Evolutionary conservation across 2,888 invertebrate species (phyloP).

Genomic region (Uropetala carovei): DNA sequence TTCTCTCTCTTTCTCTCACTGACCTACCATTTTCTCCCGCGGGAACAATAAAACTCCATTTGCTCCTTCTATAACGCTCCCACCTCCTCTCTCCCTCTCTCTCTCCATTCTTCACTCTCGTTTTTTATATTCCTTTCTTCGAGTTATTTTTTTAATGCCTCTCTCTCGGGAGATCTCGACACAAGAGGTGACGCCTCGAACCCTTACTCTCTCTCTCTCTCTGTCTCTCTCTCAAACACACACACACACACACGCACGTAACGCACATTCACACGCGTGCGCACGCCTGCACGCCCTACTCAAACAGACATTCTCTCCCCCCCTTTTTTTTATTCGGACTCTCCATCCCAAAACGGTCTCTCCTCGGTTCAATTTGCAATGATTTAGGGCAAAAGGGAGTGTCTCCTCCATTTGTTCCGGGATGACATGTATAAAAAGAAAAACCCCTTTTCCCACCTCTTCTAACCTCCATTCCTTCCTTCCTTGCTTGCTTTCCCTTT

Average conservation of each 20-base stretch:
- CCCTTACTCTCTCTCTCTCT: neutral
- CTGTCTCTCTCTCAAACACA: neutral
- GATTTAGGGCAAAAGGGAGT: neutral
- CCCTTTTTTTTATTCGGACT: neutral
- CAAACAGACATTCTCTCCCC: neutral
- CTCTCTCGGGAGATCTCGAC: neutral
- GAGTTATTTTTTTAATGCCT: too few relatives aligned
- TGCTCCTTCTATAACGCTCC: neutral
- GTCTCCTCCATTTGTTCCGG: neutral
- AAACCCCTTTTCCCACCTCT: neutral
- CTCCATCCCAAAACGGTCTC: neutral
- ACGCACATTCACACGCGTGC: too few relatives aligned
- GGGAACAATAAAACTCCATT: neutral
- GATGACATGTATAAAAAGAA: neutral
- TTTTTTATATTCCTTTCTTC: too few relatives aligned
- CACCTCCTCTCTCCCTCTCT: neutral
- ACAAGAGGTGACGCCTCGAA: neutral
- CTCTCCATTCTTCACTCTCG: neutral
- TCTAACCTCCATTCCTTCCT: neutral
- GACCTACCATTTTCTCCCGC: neutral
- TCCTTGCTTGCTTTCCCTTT: too few relatives aligned
- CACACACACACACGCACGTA: too few relatives aligned
- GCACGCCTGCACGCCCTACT: too few relatives aligned
- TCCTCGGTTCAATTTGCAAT: constrained; percentile 3
- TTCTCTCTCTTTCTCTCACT: neutral